phyloP scores from a whole-genome alignment of 2,888 invertebrate genomes.

The Ophion ventricosus region DNA sequence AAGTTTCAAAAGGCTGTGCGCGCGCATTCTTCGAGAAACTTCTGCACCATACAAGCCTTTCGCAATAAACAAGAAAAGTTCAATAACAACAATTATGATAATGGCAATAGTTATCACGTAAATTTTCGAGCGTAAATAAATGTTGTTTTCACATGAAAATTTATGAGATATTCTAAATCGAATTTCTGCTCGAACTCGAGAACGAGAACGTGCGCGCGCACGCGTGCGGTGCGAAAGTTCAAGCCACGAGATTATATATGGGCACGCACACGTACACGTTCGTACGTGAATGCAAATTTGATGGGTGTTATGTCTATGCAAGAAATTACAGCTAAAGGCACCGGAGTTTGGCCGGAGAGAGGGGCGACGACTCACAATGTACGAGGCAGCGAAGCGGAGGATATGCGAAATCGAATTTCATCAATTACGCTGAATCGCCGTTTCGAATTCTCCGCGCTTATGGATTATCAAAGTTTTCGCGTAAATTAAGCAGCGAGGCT shows the following conservation, averaged over 20 bases:
- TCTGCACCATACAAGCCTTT: neutral
- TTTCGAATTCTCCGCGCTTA: conserved; percentile 14
- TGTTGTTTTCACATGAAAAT: conserved; percentile 62
- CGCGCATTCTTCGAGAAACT: neutral
- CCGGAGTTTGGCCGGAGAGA: conserved; percentile 3
- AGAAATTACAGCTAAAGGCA: neutral
- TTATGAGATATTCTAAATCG: conserved; percentile 70
- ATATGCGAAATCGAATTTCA: conserved; percentile 18
- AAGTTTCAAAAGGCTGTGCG: too few species aligned
- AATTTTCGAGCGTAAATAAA: conserved; percentile 60
- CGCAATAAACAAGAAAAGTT: conserved; percentile 4
- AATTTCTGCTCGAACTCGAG: conserved; percentile 61
- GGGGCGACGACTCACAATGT: neutral
- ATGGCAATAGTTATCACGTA: conserved; percentile 11
- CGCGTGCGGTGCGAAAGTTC: conserved; percentile 62
- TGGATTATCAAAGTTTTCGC: conserved; percentile 20
- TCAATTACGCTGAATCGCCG: conserved; percentile 26
- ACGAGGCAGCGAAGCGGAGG: neutral
- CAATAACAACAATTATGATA: conserved; percentile 14
- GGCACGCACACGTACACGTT: conserved; percentile 12
- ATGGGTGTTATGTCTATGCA: conserved; percentile 11
- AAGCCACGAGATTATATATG: conserved; percentile 28
- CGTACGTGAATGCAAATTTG: conserved; percentile 31
- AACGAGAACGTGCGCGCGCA: conserved; percentile 16
- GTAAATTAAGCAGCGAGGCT: conserved; percentile 11